Conservation (phyloP, 2,113 vertebrate species). For the Xerus inauris region DNA sequence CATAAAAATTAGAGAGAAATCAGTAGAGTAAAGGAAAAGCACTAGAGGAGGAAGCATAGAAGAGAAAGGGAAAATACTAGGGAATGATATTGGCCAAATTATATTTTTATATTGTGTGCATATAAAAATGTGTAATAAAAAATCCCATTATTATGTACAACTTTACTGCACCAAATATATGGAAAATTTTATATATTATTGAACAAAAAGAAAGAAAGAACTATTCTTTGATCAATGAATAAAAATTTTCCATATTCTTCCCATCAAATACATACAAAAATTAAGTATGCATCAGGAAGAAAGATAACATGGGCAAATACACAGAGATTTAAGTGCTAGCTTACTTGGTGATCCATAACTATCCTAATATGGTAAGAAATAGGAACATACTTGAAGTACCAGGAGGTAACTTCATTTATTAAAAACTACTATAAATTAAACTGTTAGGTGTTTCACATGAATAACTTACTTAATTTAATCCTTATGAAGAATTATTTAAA, state of each 20-base stretch:
- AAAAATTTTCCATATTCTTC: not conserved
- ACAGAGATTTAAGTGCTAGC: not conserved
- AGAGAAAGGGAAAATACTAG: no score
- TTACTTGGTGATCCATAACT: not conserved
- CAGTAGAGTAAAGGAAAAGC: no score
- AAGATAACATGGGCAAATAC: not conserved
- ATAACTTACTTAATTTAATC: not conserved
- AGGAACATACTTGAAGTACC: not conserved
- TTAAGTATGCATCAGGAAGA: not conserved
- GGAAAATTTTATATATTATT: no score
- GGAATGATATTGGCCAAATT: no score
- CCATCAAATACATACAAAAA: not conserved
- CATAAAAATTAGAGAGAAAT: no score
- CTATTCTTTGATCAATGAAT: not conserved
- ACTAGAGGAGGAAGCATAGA: no score
- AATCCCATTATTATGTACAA: no score
- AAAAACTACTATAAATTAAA: not conserved
- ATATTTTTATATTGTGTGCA: no score
- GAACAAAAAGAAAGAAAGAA: not conserved
- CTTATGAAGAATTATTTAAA: not conserved
- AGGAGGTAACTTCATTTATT: not conserved
- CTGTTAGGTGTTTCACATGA: not conserved
- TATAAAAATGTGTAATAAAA: no score
- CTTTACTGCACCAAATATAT: no score
- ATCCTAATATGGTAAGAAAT: not conserved